A percentile compares a stretch with the other conserved stretches of the same genome.
Conservation (phyloP, 2,797 vertebrate species). For the Pitangus sulphuratus region DNA sequence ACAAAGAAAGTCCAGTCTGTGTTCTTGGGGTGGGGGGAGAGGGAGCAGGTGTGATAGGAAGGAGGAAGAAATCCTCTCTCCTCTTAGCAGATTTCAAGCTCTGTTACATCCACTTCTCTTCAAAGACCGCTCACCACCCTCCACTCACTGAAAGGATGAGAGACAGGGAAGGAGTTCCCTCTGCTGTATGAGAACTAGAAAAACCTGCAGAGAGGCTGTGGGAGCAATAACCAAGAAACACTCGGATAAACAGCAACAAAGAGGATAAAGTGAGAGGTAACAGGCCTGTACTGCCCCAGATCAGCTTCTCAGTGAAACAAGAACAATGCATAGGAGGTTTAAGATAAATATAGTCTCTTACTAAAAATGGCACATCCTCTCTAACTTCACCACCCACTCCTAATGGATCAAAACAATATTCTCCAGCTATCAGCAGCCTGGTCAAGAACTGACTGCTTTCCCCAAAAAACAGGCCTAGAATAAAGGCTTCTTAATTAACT, state of each 20-base stretch:
- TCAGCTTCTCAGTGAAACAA: not conserved
- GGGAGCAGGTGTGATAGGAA: not conserved
- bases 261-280: not conserved
- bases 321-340: not conserved
- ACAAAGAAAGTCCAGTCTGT: not conserved
- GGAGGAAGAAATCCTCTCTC: not conserved
- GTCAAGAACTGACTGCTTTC: not conserved
- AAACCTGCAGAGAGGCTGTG: not conserved
- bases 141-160: not conserved
- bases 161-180: not conserved
- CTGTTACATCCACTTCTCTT: not conserved
- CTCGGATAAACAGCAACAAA: not conserved
- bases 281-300: not conserved
- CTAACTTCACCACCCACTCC: not conserved
- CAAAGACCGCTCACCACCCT: not conserved
- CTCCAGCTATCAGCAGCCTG: not conserved
- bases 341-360: slow-evolving; percentile 1
- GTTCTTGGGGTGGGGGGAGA: not conserved
- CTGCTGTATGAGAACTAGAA: not conserved
- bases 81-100: not conserved
- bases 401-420: not conserved
- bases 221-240: not conserved
- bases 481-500: not conserved
- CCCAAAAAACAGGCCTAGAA: not conserved
- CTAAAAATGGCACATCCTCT: not conserved